Evolutionary conservation across 2,797 vertebrate genomes (phyloP).

Genomic region (Eremophila alpestris): DNA sequence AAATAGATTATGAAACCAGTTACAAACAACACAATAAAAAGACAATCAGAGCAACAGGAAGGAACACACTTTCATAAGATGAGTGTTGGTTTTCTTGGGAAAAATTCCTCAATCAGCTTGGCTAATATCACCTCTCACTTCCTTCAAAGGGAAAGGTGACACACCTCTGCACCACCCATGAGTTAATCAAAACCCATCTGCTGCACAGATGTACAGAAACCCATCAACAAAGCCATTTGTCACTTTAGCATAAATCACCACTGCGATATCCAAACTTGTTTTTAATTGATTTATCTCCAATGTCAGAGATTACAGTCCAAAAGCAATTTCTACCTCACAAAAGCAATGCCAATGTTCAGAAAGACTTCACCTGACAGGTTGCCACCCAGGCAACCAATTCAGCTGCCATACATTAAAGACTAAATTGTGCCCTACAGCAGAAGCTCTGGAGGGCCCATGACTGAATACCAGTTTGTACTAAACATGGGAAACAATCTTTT

Average conservation of each 20-base stretch:
- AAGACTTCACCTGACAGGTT: neutral
- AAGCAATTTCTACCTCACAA: neutral
- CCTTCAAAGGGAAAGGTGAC: neutral
- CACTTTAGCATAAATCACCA: neutral
- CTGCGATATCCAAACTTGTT: neutral
- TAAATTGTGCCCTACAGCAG: neutral
- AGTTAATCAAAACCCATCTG: slow-evolving; percentile 1
- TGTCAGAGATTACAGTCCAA: neutral
- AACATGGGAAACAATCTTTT: neutral
- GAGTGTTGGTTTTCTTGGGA: neutral
- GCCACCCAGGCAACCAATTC: neutral
- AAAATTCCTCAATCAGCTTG: neutral
- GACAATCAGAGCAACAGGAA: neutral
- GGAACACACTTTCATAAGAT: neutral
- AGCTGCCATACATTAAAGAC: neutral
- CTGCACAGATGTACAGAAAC: neutral
- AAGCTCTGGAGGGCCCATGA: neutral
- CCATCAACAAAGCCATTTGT: neutral
- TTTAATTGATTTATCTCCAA: neutral
- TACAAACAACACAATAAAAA: neutral
- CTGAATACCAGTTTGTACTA: neutral
- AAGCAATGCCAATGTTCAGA: neutral
- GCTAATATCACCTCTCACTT: neutral
- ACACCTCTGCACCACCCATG: neutral
- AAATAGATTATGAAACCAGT: neutral